Conservation (phyloP, 1,140 invertebrate genomes). For the Augochlora pura region DNA sequence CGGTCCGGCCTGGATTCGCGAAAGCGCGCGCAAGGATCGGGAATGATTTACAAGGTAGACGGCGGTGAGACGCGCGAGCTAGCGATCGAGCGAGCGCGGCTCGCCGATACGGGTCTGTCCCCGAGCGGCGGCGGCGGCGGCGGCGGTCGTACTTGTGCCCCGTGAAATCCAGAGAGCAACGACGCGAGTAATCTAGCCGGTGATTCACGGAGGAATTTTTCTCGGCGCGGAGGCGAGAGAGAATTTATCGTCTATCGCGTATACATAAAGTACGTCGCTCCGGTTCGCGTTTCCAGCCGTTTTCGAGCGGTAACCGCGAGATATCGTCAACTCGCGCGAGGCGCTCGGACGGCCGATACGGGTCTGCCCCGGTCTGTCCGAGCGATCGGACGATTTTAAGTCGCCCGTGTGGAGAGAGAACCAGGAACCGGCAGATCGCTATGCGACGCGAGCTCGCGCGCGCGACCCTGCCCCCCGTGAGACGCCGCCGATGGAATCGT, state of each 20-base stretch:
- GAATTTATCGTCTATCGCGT: constrained; percentile 53
- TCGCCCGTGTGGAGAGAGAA: too few species aligned
- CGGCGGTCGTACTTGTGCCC: constrained; percentile 53
- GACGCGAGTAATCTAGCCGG: constrained; percentile 60
- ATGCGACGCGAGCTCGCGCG: too few species aligned
- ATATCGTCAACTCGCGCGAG: constrained; percentile 5
- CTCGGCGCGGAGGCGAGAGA: constrained; percentile 21
- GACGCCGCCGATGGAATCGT: neutral
- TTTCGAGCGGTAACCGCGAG: constrained; percentile 26
- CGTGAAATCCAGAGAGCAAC: constrained; percentile 53
- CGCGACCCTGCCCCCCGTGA: neutral
- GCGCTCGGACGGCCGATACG: too few species aligned
- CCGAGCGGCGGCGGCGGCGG: constrained; percentile 39
- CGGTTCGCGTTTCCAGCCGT: constrained; percentile 19
- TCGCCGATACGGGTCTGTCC: constrained; percentile 31
- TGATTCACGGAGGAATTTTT: constrained; percentile 64
- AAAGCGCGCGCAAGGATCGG: constrained; percentile 32
- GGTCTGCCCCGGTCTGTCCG: too few species aligned
- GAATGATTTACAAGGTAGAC: constrained; percentile 52
- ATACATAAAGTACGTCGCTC: constrained; percentile 33
- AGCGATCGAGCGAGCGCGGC: neutral
- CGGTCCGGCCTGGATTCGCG: constrained; percentile 2
- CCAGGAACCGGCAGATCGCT: too few species aligned
- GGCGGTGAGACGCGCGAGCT: constrained; percentile 9
- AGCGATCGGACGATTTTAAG: too few species aligned